Evolutionary conservation across 2,888 invertebrate genomes (phyloP).

Genomic region (Cheilosia vernalis): DNA sequence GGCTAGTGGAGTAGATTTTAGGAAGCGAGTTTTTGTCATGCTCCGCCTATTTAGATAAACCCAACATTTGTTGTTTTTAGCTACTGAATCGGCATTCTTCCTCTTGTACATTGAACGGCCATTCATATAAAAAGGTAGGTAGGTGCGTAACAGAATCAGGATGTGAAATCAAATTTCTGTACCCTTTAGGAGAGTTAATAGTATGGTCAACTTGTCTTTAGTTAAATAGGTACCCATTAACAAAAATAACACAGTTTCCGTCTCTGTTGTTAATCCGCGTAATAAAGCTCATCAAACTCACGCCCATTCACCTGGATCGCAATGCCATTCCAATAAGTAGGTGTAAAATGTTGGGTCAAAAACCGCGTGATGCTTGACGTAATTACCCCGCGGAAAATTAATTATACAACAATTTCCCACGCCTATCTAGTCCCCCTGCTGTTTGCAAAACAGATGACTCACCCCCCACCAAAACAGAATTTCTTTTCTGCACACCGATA

Average conservation of each 20-base stretch:
- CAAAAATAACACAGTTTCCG: background rate
- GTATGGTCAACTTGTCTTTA: background rate
- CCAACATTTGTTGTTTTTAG: no score
- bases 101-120: no score
- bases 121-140: no score
- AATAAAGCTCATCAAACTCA: background rate
- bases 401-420: constrained; percentile 17
- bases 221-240: no score
- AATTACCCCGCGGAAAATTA: background rate
- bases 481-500: constrained; percentile 16
- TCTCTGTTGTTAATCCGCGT: background rate
- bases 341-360: constrained; percentile 52
- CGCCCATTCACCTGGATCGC: constrained; percentile 15
- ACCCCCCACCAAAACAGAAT: constrained; percentile 10
- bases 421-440: background rate
- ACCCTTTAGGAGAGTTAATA: no score
- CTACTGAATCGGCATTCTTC: no score
- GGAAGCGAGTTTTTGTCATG: no score
- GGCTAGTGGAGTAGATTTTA: no score
- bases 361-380: constrained; percentile 67
- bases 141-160: no score
- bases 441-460: constrained; percentile 50
- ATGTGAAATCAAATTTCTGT: no score
- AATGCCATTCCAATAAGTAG: background rate
- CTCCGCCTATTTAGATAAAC: no score